Evolutionary conservation across 2,888 invertebrate species (phyloP).

Genomic region (Ectemnius continuus): DNA sequence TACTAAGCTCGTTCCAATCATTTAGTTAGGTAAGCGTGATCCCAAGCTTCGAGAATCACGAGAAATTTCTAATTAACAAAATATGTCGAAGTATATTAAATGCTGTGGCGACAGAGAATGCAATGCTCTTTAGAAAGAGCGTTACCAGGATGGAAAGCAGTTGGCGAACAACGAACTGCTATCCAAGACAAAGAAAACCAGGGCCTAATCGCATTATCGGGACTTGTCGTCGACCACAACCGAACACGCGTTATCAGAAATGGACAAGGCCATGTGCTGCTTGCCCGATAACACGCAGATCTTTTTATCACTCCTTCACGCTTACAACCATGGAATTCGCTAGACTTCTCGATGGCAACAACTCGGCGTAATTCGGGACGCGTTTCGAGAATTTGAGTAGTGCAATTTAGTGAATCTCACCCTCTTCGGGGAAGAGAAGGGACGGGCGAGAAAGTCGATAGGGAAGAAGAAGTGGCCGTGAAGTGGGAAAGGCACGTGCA

Average conservation of each 20-base stretch:
- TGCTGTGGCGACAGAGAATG: too few species aligned
- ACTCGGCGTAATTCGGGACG: too few species aligned
- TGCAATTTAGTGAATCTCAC: not conserved
- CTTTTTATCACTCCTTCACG: too few species aligned
- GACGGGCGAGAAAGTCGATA: not conserved
- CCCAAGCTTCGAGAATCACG: too few species aligned
- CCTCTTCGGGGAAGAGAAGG: not conserved
- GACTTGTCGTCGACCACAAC: constrained; percentile 42
- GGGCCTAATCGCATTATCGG: constrained; percentile 17
- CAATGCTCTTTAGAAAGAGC: too few species aligned
- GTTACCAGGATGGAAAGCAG: not conserved
- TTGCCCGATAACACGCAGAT: constrained; percentile 43
- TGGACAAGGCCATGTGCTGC: constrained; percentile 49
- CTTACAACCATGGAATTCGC: too few species aligned
- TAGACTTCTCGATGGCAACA: too few species aligned
- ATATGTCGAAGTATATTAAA: too few species aligned
- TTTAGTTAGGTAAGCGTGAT: too few species aligned
- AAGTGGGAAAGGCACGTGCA: not conserved
- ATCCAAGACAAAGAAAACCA: not conserved
- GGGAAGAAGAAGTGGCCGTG: not conserved
- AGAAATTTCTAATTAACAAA: too few species aligned
- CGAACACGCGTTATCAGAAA: constrained; percentile 44
- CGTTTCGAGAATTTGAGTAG: too few species aligned
- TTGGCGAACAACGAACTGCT: too few species aligned
- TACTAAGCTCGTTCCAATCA: not conserved